Evolutionary conservation across 2,888 invertebrate genomes (phyloP).

Genomic region (Scaptomyza polygonia): DNA sequence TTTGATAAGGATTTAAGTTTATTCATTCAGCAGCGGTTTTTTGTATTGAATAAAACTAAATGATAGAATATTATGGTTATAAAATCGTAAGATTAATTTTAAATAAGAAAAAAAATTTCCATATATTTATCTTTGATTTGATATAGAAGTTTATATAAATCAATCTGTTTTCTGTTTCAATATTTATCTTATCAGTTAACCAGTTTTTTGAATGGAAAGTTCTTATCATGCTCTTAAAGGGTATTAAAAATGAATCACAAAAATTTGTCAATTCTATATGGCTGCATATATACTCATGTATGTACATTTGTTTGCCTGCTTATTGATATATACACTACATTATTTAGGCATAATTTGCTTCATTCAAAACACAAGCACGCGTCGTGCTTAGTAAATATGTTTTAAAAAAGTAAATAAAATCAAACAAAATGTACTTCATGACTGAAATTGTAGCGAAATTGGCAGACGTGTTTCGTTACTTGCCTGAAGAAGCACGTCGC

Average conservation of each 20-base stretch:
- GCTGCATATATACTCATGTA: neutral
- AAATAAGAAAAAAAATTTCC: too few species aligned
- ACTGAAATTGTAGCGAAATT: slow-evolving; percentile 62
- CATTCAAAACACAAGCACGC: slow-evolving; percentile 75
- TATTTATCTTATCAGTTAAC: too few species aligned
- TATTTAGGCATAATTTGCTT: slow-evolving; percentile 55
- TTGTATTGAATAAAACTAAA: neutral
- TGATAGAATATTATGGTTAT: neutral
- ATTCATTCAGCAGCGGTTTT: neutral
- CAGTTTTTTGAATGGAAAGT: too few species aligned
- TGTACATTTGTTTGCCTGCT: too few species aligned
- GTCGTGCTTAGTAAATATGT: slow-evolving; percentile 69
- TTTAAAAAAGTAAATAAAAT: slow-evolving; percentile 68
- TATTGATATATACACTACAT: slow-evolving; percentile 20
- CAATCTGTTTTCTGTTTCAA: too few species aligned
- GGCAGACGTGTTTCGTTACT: slow-evolving; percentile 49
- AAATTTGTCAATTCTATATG: slow-evolving; percentile 1
- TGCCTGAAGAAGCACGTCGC: slow-evolving; percentile 65
- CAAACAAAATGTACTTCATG: slow-evolving; percentile 27
- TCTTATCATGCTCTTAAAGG: slow-evolving; percentile 1
- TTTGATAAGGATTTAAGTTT: slow-evolving; percentile 14
- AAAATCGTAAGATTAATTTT: neutral
- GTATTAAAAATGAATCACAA: slow-evolving; percentile 9
- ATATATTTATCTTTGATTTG: too few species aligned
- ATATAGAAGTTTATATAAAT: too few species aligned